Conservation (phyloP, 1,140 invertebrate genomes). For the Scaptomyza montana region DNA sequence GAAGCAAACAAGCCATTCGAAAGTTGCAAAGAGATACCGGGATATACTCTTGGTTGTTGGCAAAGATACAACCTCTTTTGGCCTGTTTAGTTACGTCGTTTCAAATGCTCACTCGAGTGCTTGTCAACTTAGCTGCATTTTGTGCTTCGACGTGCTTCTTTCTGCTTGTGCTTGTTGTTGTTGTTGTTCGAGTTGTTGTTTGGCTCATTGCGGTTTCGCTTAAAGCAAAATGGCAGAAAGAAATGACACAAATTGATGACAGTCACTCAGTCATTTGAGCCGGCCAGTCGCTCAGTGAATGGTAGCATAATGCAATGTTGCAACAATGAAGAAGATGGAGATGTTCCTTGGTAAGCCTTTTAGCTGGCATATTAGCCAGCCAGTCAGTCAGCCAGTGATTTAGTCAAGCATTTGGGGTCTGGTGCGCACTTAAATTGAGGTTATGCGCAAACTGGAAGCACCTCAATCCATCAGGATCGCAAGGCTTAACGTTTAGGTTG, state of each 20-base stretch:
- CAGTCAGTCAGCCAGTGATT: neutral
- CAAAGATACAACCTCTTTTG: neutral
- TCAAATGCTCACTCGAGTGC: slow-evolving; percentile 77
- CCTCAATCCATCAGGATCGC: slow-evolving; percentile 14
- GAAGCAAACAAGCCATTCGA: too few species aligned
- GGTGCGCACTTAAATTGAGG: slow-evolving; percentile 15
- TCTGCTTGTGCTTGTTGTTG: too few species aligned
- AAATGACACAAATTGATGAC: slow-evolving; percentile 77
- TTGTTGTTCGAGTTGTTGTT: slow-evolving; percentile 26
- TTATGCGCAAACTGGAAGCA: slow-evolving; percentile 24
- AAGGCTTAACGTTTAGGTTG: neutral
- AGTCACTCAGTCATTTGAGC: slow-evolving; percentile 39
- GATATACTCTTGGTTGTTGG: too few species aligned
- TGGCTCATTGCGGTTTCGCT: slow-evolving; percentile 42
- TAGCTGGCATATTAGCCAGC: slow-evolving; percentile 40
- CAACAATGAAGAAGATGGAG: slow-evolving; percentile 2
- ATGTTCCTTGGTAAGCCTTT: slow-evolving; percentile 33
- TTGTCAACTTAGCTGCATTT: slow-evolving; percentile 69
- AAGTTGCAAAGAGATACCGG: neutral
- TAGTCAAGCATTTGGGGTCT: neutral
- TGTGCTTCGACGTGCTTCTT: slow-evolving; percentile 15
- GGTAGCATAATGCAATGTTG: slow-evolving; percentile 26
- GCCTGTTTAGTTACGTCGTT: slow-evolving; percentile 35
- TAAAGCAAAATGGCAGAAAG: slow-evolving; percentile 43
- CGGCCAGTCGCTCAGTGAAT: slow-evolving; percentile 2